Conservation (phyloP, 2,888 invertebrate genomes). For the Watsonalla cultraria region DNA sequence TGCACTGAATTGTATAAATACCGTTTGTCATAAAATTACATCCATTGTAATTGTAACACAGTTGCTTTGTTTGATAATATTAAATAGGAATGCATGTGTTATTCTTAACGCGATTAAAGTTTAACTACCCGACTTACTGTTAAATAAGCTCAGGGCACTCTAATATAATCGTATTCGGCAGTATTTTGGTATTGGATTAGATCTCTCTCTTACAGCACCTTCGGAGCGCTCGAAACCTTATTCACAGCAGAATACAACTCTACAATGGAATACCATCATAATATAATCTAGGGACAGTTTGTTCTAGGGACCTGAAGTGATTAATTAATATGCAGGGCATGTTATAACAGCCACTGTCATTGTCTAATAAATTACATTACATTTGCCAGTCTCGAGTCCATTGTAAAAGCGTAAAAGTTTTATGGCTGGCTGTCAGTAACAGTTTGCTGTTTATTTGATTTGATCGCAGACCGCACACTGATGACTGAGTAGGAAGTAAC, state of each 20-base stretch:
- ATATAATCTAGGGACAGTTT: neutral
- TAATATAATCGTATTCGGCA: too few species aligned
- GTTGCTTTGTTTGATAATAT: neutral
- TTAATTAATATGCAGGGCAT: neutral
- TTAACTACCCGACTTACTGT: constrained; percentile 5
- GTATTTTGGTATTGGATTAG: too few species aligned
- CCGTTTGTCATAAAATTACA: constrained; percentile 42
- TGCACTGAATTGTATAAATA: constrained; percentile 46
- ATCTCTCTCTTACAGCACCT: too few species aligned
- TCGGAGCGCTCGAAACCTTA: too few species aligned
- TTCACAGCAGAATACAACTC: too few species aligned
- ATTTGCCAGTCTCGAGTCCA: constrained; percentile 3
- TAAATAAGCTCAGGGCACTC: neutral
- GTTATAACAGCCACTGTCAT: neutral
- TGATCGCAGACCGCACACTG: constrained; percentile 12
- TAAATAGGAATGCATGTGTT: constrained; percentile 1
- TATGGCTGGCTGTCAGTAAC: constrained; percentile 9
- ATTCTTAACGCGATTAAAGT: constrained; percentile 7
- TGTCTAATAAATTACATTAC: neutral
- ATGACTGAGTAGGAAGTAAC: constrained; percentile 3
- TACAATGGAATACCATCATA: too few species aligned
- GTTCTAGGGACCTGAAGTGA: neutral
- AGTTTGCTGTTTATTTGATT: constrained; percentile 6
- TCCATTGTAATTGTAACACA: constrained; percentile 23
- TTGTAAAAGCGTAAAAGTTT: constrained; percentile 17